Evolutionary conservation across 2,888 invertebrate genomes (phyloP), one percentile per base, ranked within the genome.

Genomic region (Blera fallax): DNA sequence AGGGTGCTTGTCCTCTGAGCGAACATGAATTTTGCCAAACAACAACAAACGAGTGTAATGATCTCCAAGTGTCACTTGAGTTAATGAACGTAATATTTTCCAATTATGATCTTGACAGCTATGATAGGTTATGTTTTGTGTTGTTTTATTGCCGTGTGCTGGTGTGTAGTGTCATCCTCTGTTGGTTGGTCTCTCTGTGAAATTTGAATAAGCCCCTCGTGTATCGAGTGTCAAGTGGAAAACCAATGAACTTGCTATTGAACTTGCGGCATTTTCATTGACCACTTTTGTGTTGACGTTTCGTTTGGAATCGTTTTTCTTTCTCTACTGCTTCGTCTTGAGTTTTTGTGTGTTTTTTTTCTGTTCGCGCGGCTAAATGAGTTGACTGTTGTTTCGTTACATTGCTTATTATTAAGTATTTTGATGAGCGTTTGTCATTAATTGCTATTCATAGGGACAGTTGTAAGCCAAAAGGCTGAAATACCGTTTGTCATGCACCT

Each of bases 161-260:
- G 16, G 52, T 29, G 29, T 48, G 24, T 21, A 56, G 74, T 74
- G 74, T 64, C 64, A 74, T 74, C 73, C 62, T 62, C 50, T 34
- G 8, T n/a, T 24, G 24, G 48, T n/a, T 18, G 18, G 32, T 11
- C 24, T 24, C 14, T 8, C 37, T 73, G 80, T 76, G 84, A 84
- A 84, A 84, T 84, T 74, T 84, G 80, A 84, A 84, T 84, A 84
- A 58, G 69, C 69, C 69, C 34, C 48, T 34, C 34, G 58, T 29
- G 58, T 65, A 85, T 85, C 77, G 65, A 62, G 85, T 85, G 76
- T 77, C 81, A 85, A 77, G 70, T 77, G 76, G 65, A 77, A 77
- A 85, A 81, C 81, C 81, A 81, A 85, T 81, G 85, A 85, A 85
- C 85, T 85, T 85, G 85, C 76, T 81, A 85, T 85, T 85, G 85